A percentile compares a stretch with the other conserved stretches of the same genome.
These are phyloP conservation scores for Pipistrellus pipistrellus DNA, from an alignment of 2,797 vertebrate genomes.

Conservation along the genomic window DNA sequence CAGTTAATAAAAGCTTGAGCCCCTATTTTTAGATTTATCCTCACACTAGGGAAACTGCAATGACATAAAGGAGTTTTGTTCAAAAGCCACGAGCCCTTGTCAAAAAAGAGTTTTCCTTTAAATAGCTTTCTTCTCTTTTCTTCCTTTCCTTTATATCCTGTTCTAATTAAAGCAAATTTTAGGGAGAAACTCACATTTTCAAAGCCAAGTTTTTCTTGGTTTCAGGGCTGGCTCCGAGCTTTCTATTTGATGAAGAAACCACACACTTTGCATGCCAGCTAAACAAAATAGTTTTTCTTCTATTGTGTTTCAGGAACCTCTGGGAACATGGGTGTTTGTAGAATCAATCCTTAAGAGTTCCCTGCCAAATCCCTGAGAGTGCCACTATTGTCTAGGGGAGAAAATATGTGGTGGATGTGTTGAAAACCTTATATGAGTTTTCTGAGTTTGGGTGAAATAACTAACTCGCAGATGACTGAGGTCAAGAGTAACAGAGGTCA, in stretches of 20 bases:
- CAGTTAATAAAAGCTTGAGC: conserved; percentile 62
- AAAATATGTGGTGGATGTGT: not conserved
- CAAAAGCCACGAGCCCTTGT: conserved; percentile 32
- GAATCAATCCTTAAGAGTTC: not conserved
- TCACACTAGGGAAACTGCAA: conserved; percentile 47
- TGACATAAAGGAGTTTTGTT: conserved; percentile 60
- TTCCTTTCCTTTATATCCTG: not conserved
- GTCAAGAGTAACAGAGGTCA: not conserved
- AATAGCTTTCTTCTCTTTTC: not conserved
- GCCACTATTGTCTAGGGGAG: not conserved
- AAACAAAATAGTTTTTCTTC: conserved; percentile 1
- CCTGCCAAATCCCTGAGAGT: conserved; percentile 11
- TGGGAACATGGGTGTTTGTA: conserved; percentile 5
- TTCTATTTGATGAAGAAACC: conserved; percentile 35
- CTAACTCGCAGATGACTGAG: not conserved
- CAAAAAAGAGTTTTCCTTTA: conserved; percentile 30
- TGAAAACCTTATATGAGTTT: not conserved
- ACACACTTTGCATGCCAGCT: not conserved
- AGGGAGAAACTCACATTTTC: not conserved
- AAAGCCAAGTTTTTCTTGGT: conserved; percentile 47
- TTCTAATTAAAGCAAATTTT: conserved; percentile 65
- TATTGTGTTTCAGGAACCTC: not conserved
- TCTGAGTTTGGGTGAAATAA: not conserved
- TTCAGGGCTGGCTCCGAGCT: not conserved
- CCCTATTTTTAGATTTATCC: conserved; percentile 75